Evolutionary conservation across 2,888 invertebrate species (phyloP).

Genomic region (Eudemis profundana): DNA sequence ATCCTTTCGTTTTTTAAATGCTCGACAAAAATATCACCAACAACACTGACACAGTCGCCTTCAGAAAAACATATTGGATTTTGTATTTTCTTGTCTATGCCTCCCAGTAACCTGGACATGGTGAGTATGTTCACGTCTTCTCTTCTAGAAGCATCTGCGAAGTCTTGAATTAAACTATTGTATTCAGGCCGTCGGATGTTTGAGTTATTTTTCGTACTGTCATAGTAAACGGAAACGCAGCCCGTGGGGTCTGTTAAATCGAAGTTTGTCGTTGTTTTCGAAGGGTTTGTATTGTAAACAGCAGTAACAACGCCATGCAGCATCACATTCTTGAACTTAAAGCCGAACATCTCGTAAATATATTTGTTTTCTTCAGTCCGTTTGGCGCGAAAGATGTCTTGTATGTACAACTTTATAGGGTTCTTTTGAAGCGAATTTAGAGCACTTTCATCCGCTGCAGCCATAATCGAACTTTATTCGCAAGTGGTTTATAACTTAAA

Average conservation of each 20-base stretch:
- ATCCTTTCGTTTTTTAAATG: constrained; percentile 62
- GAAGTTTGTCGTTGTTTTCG: constrained; percentile 59
- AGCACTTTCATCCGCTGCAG: constrained; percentile 46
- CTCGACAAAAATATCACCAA: constrained; percentile 77
- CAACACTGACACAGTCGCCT: constrained; percentile 65
- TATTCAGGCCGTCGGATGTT: constrained; percentile 52
- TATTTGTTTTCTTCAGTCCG: constrained; percentile 67
- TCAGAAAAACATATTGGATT: constrained; percentile 57
- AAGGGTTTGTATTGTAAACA: constrained; percentile 59
- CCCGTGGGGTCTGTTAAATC: constrained; percentile 77
- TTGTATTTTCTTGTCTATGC: constrained; percentile 58
- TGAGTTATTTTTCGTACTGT: constrained; percentile 64
- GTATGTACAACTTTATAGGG: constrained; percentile 75
- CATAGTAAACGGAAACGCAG: constrained; percentile 70
- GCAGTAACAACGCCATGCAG: constrained; percentile 74
- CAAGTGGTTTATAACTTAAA: background rate
- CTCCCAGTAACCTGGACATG: constrained; percentile 67
- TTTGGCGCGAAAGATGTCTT: constrained; percentile 76
- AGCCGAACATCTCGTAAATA: constrained; percentile 70
- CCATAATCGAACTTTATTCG: constrained; percentile 7
- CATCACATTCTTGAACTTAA: constrained; percentile 75
- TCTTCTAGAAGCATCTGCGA: constrained; percentile 58
- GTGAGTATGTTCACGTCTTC: constrained; percentile 63
- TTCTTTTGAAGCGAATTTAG: constrained; percentile 56
- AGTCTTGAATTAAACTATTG: constrained; percentile 61